These are phyloP conservation scores for Glaucidium brasilianum DNA, from an alignment of 2,113 vertebrate genomes.

Conservation along the genomic window DNA sequence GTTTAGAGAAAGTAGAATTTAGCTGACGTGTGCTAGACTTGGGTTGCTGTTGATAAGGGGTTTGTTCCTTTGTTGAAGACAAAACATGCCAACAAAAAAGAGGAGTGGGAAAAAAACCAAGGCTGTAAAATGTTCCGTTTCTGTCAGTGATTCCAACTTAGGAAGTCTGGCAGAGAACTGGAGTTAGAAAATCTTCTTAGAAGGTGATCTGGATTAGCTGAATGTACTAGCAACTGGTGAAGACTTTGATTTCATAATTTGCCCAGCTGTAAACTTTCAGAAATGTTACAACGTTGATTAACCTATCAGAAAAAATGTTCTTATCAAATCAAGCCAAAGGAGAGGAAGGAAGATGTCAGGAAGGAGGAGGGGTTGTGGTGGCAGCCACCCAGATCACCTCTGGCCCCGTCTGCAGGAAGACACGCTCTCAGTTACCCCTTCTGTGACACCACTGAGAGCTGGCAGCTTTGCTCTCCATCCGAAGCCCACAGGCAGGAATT, in stretches of 20 bases:
- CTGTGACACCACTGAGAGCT: accelerated
- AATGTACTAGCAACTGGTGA: neutral
- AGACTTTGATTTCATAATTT: neutral
- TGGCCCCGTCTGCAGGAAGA: neutral
- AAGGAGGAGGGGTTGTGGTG: accelerated
- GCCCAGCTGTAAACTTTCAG: neutral
- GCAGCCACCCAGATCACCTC: neutral
- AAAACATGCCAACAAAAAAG: neutral
- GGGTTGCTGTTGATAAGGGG: neutral
- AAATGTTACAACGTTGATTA: neutral
- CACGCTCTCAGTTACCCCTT: accelerated
- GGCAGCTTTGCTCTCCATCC: neutral
- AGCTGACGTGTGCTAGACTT: neutral
- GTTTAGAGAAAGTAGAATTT: neutral
- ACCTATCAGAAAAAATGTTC: neutral
- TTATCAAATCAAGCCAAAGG: neutral
- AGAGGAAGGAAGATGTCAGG: neutral
- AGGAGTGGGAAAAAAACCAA: neutral
- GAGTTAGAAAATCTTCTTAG: neutral
- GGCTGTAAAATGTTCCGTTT: neutral
- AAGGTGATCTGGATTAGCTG: neutral
- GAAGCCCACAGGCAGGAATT: accelerated
- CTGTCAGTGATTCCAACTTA: accelerated
- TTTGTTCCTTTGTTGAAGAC: neutral
- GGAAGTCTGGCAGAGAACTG: neutral